Conservation (phyloP, 2,888 invertebrate genomes). For the Trichogramma evanescens region DNA sequence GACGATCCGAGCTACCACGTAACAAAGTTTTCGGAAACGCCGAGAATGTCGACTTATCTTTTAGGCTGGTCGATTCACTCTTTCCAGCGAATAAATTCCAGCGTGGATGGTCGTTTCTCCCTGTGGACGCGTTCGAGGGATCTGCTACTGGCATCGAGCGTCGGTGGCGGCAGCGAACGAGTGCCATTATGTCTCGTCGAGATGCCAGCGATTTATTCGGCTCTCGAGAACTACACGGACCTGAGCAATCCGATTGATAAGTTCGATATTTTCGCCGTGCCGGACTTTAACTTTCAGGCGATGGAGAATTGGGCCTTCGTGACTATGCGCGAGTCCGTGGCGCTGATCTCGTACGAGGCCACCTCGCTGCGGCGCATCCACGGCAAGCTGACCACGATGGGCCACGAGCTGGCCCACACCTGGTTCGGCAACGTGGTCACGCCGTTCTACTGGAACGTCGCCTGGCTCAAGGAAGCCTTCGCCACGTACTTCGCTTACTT, state of each 20-base stretch:
- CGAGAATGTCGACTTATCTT: constrained; percentile 36
- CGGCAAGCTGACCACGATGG: constrained; percentile 31
- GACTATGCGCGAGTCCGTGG: constrained; percentile 55
- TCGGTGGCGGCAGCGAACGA: too few species aligned
- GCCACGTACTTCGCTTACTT: constrained; percentile 53
- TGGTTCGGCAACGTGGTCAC: constrained; percentile 71
- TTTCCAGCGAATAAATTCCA: constrained; percentile 20
- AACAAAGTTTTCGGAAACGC: constrained; percentile 26
- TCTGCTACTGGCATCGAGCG: not conserved
- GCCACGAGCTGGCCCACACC: constrained; percentile 57
- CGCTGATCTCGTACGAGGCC: constrained; percentile 19
- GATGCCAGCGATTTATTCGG: constrained; percentile 27
- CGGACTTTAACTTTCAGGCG: constrained; percentile 76
- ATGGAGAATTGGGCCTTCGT: constrained; percentile 94
- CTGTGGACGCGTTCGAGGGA: constrained; percentile 5
- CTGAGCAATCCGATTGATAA: constrained; percentile 49
- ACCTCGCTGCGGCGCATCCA: constrained; percentile 29
- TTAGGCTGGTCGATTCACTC: constrained; percentile 35
- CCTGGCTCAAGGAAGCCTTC: constrained; percentile 73
- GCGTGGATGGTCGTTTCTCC: constrained; percentile 2
- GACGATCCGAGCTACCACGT: constrained; percentile 9
- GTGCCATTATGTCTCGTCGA: constrained; percentile 4
- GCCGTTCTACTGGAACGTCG: constrained; percentile 61
- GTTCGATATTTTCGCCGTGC: constrained; percentile 72
- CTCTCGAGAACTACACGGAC: constrained; percentile 25